A percentile compares a stretch with the other conserved stretches of the same genome.
phyloP scores from a whole-genome alignment of 2,113 vertebrate species.

The Ranitomeya imitator region DNA sequence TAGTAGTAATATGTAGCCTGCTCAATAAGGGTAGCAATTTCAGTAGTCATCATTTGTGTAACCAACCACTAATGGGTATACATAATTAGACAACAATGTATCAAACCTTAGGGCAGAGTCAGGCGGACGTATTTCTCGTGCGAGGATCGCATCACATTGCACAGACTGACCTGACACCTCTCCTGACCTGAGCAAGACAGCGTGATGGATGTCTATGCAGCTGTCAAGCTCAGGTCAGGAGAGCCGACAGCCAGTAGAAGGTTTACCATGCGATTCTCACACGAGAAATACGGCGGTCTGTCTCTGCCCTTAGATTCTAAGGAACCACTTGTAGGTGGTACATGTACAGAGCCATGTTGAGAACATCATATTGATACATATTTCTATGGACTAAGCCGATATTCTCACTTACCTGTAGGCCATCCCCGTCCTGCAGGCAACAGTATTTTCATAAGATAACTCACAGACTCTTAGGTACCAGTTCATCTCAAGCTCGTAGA shows the following conservation, averaged over 20 bases:
- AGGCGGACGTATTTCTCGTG: no score
- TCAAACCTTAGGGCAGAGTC: no score
- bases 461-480: slow-evolving; percentile 88
- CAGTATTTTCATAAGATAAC: slow-evolving; percentile 80
- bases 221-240: no score
- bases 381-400: background rate
- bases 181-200: no score
- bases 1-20: background rate
- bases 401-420: slow-evolving; percentile 84
- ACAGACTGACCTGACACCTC: no score
- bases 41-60: background rate
- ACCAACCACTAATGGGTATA: background rate
- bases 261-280: no score
- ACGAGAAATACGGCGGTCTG: no score
- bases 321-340: background rate
- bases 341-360: background rate
- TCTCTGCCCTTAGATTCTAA: no score
- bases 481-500: slow-evolving; percentile 87
- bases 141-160: no score
- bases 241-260: no score
- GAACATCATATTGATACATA: background rate
- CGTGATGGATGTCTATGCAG: no score
- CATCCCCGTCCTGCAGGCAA: slow-evolving; percentile 84
- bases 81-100: background rate
- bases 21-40: background rate